A percentile compares a stretch with the other conserved stretches of the same genome.
Evolutionary conservation across 2,113 vertebrate species (phyloP).

Genomic region (Nyctereutes procyonoides): DNA sequence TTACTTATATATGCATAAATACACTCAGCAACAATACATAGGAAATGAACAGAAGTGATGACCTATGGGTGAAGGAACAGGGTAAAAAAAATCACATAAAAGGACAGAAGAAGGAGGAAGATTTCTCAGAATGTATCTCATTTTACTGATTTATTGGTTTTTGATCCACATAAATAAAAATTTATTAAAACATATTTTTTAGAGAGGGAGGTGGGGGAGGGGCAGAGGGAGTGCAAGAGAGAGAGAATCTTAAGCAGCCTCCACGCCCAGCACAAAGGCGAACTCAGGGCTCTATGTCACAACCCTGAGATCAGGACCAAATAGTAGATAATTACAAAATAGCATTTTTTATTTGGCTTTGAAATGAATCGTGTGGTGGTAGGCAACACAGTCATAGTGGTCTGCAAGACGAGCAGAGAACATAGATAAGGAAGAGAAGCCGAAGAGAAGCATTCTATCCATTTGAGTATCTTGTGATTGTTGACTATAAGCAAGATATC

Average conservation of each 20-base stretch:
- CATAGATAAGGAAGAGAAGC: neutral
- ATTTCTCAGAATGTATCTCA: neutral
- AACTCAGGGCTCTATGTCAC: neutral
- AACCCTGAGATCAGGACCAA: neutral
- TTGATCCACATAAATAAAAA: neutral
- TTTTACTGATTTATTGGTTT: neutral
- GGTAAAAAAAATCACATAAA: neutral
- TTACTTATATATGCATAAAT: neutral
- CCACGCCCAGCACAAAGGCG: neutral
- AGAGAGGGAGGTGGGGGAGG: neutral
- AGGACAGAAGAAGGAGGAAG: neutral
- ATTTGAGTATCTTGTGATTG: neutral
- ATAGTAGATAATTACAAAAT: neutral
- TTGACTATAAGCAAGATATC: neutral
- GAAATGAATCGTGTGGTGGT: neutral
- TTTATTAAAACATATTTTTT: neutral
- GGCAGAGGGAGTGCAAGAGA: neutral
- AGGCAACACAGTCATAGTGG: neutral
- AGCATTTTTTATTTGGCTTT: slow-evolving; percentile 23
- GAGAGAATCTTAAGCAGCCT: neutral
- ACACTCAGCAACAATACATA: neutral
- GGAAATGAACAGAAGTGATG: neutral
- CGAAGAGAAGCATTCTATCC: neutral
- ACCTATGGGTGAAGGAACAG: neutral
- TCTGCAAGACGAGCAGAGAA: neutral